phyloP scores from a whole-genome alignment of 2,113 vertebrate species.

The Siphamia tubifer region DNA sequence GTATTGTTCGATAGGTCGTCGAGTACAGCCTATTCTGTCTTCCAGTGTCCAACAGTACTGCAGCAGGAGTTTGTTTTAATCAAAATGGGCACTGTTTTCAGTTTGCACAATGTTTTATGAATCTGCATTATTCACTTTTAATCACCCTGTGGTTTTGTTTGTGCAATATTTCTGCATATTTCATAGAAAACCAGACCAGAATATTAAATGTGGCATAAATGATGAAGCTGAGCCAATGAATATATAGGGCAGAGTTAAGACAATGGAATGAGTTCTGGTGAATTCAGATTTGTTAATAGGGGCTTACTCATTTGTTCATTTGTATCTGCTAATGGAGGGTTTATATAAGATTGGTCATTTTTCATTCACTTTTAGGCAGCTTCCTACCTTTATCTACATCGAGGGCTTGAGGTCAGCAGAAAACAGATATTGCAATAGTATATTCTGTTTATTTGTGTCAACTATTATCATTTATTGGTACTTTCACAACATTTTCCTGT shows the following conservation, averaged over 20 bases:
- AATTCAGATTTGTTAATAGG: too few species aligned
- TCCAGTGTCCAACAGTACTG: slow-evolving; percentile 26
- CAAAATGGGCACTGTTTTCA: slow-evolving; percentile 25
- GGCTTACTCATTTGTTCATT: slow-evolving; percentile 6
- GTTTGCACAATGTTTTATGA: slow-evolving; percentile 42
- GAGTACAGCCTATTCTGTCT: slow-evolving; percentile 30
- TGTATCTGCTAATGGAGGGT: not conserved
- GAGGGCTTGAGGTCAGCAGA: slow-evolving; percentile 16
- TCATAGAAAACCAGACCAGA: not conserved
- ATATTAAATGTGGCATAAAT: slow-evolving; percentile 1
- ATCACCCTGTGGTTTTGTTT: slow-evolving; percentile 18
- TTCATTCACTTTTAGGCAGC: slow-evolving; percentile 3
- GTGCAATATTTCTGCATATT: slow-evolving; percentile 19
- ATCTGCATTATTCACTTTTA: slow-evolving; percentile 13
- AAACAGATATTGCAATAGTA: slow-evolving; percentile 14
- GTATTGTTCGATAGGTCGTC: slow-evolving; percentile 30
- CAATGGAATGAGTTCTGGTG: not conserved
- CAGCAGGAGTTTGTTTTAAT: slow-evolving; percentile 21
- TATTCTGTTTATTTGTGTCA: slow-evolving; percentile 14
- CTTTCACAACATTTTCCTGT: slow-evolving; percentile 45
- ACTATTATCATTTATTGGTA: slow-evolving; percentile 28
- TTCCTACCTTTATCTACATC: slow-evolving; percentile 17
- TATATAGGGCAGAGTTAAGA: too few species aligned
- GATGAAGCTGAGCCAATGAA: not conserved
- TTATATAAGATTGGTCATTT: not conserved